Evolutionary conservation across 1,140 invertebrate species (phyloP), one percentile per base, ranked within the genome.

Genomic region (Drosophila pandora): DNA sequence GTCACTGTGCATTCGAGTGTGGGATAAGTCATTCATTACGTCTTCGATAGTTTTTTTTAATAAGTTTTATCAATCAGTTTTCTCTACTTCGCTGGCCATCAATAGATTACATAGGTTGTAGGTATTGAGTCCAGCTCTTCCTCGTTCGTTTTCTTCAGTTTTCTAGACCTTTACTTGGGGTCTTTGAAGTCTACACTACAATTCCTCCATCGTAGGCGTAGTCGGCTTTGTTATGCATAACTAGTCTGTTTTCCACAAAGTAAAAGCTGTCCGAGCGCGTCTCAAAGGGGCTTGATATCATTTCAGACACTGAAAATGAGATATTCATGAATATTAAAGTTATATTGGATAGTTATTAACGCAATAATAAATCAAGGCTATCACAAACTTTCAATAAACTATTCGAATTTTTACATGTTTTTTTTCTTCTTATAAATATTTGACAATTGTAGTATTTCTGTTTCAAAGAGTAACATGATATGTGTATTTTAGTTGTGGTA

Each of bases 181-280:
- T 1, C 41, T 17, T 17, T 17, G 13, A 6, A 41, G 23, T 55
- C 85, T 91, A 91, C 49, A 91, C 72, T 59, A 83, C 76, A 55
- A 90, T 75, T 12, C 91, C 91, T n/a, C 91, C 91, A 56, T 92
- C 90, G 47, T 92, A 92, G 45, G 91, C 90, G 58, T 92, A 92
- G 77, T 90, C 87, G 70, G 90, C 98, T 94, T 99, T 99, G 92
- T 99, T 99, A 93, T 99, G 98, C 98, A 99, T 99, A 58, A 99
- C 97, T 49, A 99, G 94, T 90, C 95, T 94, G 92, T 99, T 96
- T 91, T 99, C 97, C 45, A 99, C 98, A 93, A 99, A 99, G 92
- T 99, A 99, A 93, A 99, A 99, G 84, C 97, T 99, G 93, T 99
- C 98, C 0, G 98, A 99, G 77, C 97, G 95, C 21, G 98, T 99